These are phyloP conservation scores for Ernsta delagoae DNA, from an alignment of 2,888 invertebrate genomes.

Conservation along the genomic window DNA sequence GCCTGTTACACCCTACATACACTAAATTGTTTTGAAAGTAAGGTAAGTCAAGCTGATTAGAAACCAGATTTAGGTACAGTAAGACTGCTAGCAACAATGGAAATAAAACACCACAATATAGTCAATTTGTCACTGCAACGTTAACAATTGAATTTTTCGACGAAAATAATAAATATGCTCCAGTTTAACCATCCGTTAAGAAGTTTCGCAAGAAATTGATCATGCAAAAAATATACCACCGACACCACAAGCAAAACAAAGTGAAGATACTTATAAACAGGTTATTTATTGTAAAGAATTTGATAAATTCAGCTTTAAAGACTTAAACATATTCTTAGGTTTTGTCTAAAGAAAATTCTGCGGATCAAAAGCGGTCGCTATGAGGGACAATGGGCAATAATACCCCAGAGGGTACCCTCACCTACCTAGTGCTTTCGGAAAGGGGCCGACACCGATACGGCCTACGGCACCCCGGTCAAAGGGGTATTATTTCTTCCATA, in stretches of 20 bases:
- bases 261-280: too few relatives aligned
- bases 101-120: slow-evolving; percentile 14
- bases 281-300: too few relatives aligned
- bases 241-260: too few relatives aligned
- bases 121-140: slow-evolving; percentile 14
- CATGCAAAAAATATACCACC: slow-evolving; percentile 6
- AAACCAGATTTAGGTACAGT: neutral
- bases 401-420: too few relatives aligned
- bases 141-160: slow-evolving; percentile 21
- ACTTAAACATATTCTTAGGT: neutral
- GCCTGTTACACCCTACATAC: too few relatives aligned
- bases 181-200: slow-evolving; percentile 23
- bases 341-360: too few relatives aligned
- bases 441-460: too few relatives aligned
- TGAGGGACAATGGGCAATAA: too few relatives aligned
- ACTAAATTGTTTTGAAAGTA: neutral
- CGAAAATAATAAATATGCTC: slow-evolving; percentile 20
- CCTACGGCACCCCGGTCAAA: too few relatives aligned
- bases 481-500: slow-evolving; percentile 29
- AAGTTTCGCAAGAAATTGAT: slow-evolving; percentile 17
- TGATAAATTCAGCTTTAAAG: too few relatives aligned
- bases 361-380: too few relatives aligned
- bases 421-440: too few relatives aligned
- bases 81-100: slow-evolving; percentile 2
- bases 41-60: neutral